Evolutionary conservation across 1,140 invertebrate genomes (phyloP).

Genomic region (Drosophila repleta): DNA sequence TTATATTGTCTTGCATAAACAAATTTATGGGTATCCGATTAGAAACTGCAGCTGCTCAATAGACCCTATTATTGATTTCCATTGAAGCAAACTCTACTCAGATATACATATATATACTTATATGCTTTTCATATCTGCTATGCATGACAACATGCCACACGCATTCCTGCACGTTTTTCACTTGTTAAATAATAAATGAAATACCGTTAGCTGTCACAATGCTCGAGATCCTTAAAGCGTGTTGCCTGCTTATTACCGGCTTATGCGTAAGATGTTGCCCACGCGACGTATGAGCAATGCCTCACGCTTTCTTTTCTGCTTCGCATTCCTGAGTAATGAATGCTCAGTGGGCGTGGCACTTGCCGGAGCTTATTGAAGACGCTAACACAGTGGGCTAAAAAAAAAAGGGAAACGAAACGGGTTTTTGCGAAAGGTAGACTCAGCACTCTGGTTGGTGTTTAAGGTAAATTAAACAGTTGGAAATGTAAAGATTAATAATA

Average conservation of each 20-base stretch:
- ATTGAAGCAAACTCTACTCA: not conserved
- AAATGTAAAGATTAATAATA: too few species aligned
- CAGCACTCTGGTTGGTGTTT: not conserved
- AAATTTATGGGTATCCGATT: not conserved
- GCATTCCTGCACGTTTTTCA: slow-evolving; percentile 30
- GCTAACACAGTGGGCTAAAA: slow-evolving; percentile 7
- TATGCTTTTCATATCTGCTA: not conserved
- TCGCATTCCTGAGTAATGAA: not conserved
- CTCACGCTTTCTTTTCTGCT: not conserved
- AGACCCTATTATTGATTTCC: slow-evolving; percentile 42
- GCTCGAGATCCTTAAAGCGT: slow-evolving; percentile 34
- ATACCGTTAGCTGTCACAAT: slow-evolving; percentile 24
- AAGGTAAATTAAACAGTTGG: too few species aligned
- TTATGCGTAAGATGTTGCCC: slow-evolving; percentile 6
- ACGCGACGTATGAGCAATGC: slow-evolving; percentile 58
- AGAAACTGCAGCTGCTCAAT: slow-evolving; percentile 28
- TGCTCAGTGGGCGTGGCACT: slow-evolving; percentile 25
- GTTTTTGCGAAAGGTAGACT: not conserved
- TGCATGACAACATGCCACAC: slow-evolving; percentile 8
- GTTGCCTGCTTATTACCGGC: slow-evolving; percentile 19
- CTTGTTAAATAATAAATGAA: slow-evolving; percentile 45
- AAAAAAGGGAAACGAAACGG: not conserved
- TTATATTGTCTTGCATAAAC: slow-evolving; percentile 4
- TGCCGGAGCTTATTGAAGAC: not conserved
- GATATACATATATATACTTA: not conserved